Conservation (phyloP, 2,113 vertebrate genomes). For the Pygoscelis antarcticus region DNA sequence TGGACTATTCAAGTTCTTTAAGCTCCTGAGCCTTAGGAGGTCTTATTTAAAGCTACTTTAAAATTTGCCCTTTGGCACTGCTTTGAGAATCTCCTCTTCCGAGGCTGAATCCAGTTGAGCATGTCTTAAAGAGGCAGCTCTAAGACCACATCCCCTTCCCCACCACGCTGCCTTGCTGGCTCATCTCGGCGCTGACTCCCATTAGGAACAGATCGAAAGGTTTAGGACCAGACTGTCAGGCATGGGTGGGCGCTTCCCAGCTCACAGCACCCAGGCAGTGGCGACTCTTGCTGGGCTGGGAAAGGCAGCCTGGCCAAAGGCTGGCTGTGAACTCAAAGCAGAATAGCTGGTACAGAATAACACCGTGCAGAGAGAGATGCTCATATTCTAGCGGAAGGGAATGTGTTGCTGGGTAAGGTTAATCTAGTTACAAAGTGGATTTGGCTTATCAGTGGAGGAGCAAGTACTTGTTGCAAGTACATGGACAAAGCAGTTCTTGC, state of each 20-base stretch:
- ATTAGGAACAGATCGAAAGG: background rate
- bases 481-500: background rate
- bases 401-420: background rate
- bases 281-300: background rate
- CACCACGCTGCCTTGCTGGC: fast-evolving
- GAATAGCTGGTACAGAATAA: background rate
- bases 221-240: fast-evolving
- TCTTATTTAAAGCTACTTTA: conserved; percentile 72
- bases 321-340: background rate
- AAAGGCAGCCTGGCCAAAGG: background rate
- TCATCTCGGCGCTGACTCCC: background rate
- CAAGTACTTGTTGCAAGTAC: background rate
- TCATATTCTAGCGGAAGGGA: background rate
- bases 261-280: fast-evolving
- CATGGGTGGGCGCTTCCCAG: background rate
- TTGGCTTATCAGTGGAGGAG: background rate
- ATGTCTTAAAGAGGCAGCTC: conserved; percentile 8
- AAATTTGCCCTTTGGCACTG: conserved; percentile 66
- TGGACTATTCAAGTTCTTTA: conserved; percentile 54
- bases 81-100: conserved; percentile 36
- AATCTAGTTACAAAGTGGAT: background rate
- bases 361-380: background rate
- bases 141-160: background rate
- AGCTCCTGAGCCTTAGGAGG: conserved; percentile 62
- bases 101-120: background rate